These are phyloP conservation scores for Drosophila aff. DNA, from an alignment of 1,140 invertebrate genomes.

Conservation along the genomic window DNA sequence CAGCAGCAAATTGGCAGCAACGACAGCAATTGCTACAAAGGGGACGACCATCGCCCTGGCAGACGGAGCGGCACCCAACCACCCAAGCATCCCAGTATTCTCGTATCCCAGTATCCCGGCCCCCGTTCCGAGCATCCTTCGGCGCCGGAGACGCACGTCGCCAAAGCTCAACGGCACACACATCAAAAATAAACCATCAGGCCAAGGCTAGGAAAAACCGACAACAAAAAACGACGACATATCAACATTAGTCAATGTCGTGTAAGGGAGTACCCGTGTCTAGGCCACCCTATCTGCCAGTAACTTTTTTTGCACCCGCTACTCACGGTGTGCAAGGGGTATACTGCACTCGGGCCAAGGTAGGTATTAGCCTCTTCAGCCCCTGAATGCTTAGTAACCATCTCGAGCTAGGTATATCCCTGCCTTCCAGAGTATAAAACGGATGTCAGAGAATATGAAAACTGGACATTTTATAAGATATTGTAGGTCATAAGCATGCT, in stretches of 20 bases:
- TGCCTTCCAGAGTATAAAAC: background rate
- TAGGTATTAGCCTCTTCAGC: background rate
- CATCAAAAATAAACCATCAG: conserved; percentile 73
- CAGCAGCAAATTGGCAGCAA: conserved; percentile 57
- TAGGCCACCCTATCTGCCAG: conserved; percentile 44
- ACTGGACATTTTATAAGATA: background rate
- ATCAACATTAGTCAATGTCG: conserved; percentile 83
- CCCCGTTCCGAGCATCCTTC: conserved; percentile 28
- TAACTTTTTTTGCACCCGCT: background rate
- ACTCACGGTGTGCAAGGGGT: background rate
- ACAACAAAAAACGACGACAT: conserved; percentile 67
- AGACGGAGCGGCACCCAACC: background rate
- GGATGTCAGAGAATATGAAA: background rate
- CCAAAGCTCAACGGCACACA: conserved; percentile 68
- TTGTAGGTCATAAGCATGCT: no score
- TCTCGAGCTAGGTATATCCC: background rate
- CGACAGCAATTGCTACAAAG: conserved; percentile 68
- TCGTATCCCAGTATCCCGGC: background rate
- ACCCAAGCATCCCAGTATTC: background rate
- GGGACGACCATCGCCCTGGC: conserved; percentile 26
- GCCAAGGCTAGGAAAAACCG: conserved; percentile 49
- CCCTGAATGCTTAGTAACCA: background rate
- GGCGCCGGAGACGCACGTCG: conserved; percentile 48
- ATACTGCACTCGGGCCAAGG: conserved; percentile 1
- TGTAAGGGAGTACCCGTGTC: conserved; percentile 71